phyloP scores from a whole-genome alignment of 2,888 invertebrate genomes.

The Epinotia ramella region DNA sequence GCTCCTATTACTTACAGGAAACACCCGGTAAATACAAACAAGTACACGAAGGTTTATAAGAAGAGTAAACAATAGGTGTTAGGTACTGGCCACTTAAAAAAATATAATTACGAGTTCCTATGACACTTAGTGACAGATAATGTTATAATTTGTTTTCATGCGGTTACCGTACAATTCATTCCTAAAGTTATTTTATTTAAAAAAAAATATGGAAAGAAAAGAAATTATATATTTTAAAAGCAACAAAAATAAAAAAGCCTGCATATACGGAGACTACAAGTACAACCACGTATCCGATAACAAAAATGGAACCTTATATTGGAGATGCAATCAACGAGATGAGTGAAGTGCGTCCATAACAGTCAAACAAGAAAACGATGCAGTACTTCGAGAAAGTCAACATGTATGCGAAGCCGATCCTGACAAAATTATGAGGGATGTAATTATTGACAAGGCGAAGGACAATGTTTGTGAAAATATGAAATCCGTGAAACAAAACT shows the following conservation, averaged over 20 bases:
- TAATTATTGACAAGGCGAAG: conserved; percentile 27
- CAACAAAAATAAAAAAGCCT: conserved; percentile 28
- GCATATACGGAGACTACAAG: conserved; percentile 14
- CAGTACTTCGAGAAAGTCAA: conserved; percentile 15
- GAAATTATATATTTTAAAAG: conserved; percentile 1
- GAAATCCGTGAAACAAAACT: conserved; percentile 31
- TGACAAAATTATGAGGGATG: conserved; percentile 24
- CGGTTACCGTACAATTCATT: too few species aligned
- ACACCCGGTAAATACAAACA: too few species aligned
- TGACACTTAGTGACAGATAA: too few species aligned
- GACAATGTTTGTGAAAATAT: conserved; percentile 30
- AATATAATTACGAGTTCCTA: too few species aligned
- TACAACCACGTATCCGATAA: conserved; percentile 25
- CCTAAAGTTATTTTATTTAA: too few species aligned
- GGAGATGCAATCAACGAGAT: conserved; percentile 14
- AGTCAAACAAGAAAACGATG: conserved; percentile 12
- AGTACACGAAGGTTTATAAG: too few species aligned
- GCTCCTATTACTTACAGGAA: too few species aligned
- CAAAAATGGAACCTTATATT: conserved; percentile 17
- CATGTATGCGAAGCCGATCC: conserved; percentile 15
- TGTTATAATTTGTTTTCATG: too few species aligned
- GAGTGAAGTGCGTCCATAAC: conserved; percentile 33
- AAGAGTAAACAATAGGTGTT: too few species aligned
- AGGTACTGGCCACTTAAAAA: too few species aligned
- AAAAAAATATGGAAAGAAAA: too few species aligned